A percentile compares a stretch with the other conserved stretches of the same genome.
These are phyloP conservation scores for Anadara kagoshimensis DNA, from an alignment of 1,140 invertebrate genomes.

Conservation along the genomic window DNA sequence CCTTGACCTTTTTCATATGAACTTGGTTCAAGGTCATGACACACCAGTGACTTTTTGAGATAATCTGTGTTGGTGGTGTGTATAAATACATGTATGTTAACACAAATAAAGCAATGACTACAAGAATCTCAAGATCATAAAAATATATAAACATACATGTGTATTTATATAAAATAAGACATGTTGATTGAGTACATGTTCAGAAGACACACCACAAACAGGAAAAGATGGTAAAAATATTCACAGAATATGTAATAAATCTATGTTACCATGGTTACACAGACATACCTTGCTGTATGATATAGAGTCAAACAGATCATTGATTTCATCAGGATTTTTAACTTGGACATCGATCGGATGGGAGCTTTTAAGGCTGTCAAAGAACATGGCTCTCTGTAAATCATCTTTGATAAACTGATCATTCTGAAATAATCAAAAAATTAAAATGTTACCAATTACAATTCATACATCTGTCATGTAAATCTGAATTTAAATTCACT, in stretches of 20 bases:
- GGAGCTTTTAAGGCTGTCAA: conserved; percentile 57
- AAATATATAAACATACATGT: too few relatives aligned
- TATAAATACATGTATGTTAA: background rate
- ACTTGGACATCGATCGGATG: conserved; percentile 63
- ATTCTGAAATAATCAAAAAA: conserved; percentile 40
- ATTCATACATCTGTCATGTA: too few relatives aligned
- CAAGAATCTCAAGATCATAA: too few relatives aligned
- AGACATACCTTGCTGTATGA: conserved; percentile 59
- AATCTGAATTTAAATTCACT: too few relatives aligned
- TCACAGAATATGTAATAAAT: too few relatives aligned
- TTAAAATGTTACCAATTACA: background rate
- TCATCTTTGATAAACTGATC: conserved; percentile 62
- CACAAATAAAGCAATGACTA: background rate
- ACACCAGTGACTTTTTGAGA: background rate
- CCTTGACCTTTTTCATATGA: too few relatives aligned
- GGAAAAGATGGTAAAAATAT: too few relatives aligned
- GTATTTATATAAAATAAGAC: too few relatives aligned
- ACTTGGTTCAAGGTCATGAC: background rate
- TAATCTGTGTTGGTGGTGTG: background rate
- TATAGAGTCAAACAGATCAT: conserved; percentile 65
- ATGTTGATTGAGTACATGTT: too few relatives aligned
- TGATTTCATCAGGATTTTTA: conserved; percentile 58
- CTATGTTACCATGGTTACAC: too few relatives aligned
- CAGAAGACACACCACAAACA: too few relatives aligned
- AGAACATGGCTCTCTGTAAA: conserved; percentile 58